A percentile compares a stretch with the other conserved stretches of the same genome.
phyloP scores from a whole-genome alignment of 1,140 invertebrate species.

The Drosophila kepulauana region DNA sequence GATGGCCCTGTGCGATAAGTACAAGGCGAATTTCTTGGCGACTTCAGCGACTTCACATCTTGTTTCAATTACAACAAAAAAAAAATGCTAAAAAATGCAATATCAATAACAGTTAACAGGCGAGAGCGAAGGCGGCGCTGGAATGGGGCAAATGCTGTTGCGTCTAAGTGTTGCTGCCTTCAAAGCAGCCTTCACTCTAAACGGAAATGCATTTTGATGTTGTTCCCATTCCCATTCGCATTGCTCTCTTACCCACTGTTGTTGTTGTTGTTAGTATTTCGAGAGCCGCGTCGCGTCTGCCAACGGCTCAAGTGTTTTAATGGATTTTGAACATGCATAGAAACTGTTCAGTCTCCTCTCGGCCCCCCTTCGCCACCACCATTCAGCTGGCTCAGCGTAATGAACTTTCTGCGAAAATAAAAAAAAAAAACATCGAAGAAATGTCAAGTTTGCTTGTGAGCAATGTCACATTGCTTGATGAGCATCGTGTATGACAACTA shows the following conservation, averaged over 20 bases:
- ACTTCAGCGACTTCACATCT: background rate
- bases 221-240: constrained; percentile 7
- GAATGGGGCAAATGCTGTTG: constrained; percentile 49
- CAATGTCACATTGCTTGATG: constrained; percentile 27
- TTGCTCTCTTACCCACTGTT: background rate
- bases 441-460: constrained; percentile 71
- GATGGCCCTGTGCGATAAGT: constrained; percentile 65
- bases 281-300: constrained; percentile 67
- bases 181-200: constrained; percentile 72
- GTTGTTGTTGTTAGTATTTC: constrained; percentile 21
- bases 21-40: constrained; percentile 20
- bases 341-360: constrained; percentile 39
- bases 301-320: constrained; percentile 75
- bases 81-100: constrained; percentile 75
- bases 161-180: constrained; percentile 77
- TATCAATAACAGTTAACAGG: constrained; percentile 80
- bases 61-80: constrained; percentile 68
- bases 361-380: background rate
- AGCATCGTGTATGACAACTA: constrained; percentile 28
- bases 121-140: background rate
- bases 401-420: constrained; percentile 46
- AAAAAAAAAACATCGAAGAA: constrained; percentile 36
- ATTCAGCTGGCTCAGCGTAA: constrained; percentile 2
- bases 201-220: constrained; percentile 76
- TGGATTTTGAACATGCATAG: constrained; percentile 67